Evolutionary conservation across 1,140 invertebrate genomes (phyloP), one percentile per base, ranked within the genome.

Genomic region (Elysia chlorotica): DNA sequence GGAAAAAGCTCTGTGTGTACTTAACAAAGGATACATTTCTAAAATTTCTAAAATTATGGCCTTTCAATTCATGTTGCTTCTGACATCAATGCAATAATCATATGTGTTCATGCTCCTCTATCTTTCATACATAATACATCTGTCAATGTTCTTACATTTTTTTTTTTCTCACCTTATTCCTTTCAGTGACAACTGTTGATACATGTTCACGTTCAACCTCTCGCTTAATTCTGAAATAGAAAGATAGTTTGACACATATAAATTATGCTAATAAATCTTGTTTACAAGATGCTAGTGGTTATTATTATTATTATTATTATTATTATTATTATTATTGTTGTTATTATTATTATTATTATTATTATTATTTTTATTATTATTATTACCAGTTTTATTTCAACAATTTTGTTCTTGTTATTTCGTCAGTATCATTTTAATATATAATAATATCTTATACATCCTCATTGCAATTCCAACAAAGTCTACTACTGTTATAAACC

Each of bases 151-250:
- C 5, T 10, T n/a, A 30, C 28, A 59, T 59, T 59, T 59, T 17
- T 59, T 23, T 59, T 59, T n/a, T n/a, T n/a, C 17, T 17, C 77
- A 87, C 87, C 81, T 84, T 86, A 78, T 87, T 82, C 77, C 87
- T 79, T 76, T 88, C 87, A 54, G 75, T 71, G 1, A 89, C 88
- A 31, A 85, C 87, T 62, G 82, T 77, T n/a, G 81, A 80, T 53
- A 89, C 86, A 75, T 88, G 83, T 74, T 87, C 88, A 68, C 85
- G 83, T 76, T 87, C 84, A 25, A 84, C 81, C 82, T 88, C 87
- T 65, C 87, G 75, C 81, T 88, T 88, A 35, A 87, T 83, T 78
- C 88, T 89, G 73, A 54, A 79, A 75, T 54, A 56, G 10, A 48
- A 48, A 48, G 10, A 35, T 31, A 57, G 19, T 67, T 28, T 23